phyloP scores from a whole-genome alignment of 2,113 vertebrate genomes.

The Myotis yumanensis region DNA sequence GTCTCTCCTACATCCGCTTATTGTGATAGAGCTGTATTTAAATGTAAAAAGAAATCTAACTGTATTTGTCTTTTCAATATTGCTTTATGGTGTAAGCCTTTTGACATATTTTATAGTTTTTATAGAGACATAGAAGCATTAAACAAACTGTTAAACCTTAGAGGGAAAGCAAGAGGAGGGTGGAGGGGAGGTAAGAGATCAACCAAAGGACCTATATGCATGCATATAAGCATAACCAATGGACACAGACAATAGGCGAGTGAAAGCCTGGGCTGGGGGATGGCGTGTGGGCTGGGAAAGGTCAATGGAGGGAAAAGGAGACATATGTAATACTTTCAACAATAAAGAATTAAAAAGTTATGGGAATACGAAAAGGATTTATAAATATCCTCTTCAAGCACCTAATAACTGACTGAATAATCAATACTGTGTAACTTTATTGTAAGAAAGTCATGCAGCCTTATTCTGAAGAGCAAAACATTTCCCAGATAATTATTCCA shows the following conservation, averaged over 20 bases:
- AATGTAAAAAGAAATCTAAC: constrained; percentile 13
- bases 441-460: background rate
- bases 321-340: too few species aligned
- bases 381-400: background rate
- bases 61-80: constrained; percentile 7
- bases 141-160: too few species aligned
- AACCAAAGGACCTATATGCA: too few species aligned
- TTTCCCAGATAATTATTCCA: background rate
- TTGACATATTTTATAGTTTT: constrained; percentile 24
- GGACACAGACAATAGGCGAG: too few species aligned
- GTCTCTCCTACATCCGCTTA: background rate
- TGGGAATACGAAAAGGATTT: constrained; percentile 23
- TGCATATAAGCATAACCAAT: too few species aligned
- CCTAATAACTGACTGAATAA: constrained; percentile 28
- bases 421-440: background rate
- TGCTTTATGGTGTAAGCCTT: background rate
- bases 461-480: constrained; percentile 31
- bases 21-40: background rate
- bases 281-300: too few species aligned
- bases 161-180: too few species aligned
- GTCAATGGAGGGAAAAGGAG: too few species aligned
- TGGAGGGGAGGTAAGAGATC: too few species aligned
- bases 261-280: too few species aligned
- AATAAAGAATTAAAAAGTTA: background rate
- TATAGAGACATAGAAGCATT: background rate